A percentile compares a stretch with the other conserved stretches of the same genome.
Conservation (phyloP, 1,140 invertebrate species). For the Lepidostoma basale region DNA sequence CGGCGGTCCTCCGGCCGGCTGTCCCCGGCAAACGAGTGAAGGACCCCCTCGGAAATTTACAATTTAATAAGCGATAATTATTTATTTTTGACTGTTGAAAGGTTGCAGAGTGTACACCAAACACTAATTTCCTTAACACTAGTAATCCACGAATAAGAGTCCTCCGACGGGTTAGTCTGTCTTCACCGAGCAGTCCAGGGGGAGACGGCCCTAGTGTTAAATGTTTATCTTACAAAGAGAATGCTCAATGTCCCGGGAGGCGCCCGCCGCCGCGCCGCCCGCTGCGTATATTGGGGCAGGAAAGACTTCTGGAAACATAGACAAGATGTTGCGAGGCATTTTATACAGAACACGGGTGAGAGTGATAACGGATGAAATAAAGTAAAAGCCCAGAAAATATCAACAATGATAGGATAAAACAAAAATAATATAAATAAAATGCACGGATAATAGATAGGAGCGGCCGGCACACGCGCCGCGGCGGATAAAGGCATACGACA, state of each 20-base stretch:
- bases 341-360: conserved; percentile 21
- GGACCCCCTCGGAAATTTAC: conserved; percentile 9
- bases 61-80: conserved; percentile 19
- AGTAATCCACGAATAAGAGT: neutral
- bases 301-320: conserved; percentile 37
- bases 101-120: conserved; percentile 16
- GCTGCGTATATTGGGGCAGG: conserved; percentile 6
- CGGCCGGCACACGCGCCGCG: neutral
- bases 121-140: conserved; percentile 14
- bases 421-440: conserved; percentile 14
- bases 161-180: neutral
- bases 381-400: neutral
- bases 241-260: neutral
- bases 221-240: conserved; percentile 2
- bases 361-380: neutral
- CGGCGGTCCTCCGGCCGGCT: neutral
- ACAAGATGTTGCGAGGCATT: conserved; percentile 40
- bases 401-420: conserved; percentile 23
- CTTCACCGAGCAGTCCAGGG: neutral
- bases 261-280: neutral
- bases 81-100: neutral
- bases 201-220: neutral
- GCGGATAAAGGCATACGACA: conserved; percentile 19
- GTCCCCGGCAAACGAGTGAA: conserved; percentile 9
- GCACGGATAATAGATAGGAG: neutral